These are phyloP conservation scores for Lamprologus lemairii DNA, from an alignment of 2,113 vertebrate species.

Conservation along the genomic window DNA sequence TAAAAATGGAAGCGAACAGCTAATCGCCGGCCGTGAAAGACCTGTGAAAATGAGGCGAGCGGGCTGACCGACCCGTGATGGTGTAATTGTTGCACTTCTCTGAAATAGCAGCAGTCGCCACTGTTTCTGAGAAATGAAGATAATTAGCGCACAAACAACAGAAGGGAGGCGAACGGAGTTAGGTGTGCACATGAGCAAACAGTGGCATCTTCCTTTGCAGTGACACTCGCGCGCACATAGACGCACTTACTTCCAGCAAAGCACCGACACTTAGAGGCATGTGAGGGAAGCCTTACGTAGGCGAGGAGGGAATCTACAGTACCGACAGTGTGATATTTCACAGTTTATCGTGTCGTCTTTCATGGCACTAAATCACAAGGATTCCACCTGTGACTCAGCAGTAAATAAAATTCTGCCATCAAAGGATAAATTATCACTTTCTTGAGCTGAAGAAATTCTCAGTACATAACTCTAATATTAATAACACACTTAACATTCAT, in stretches of 20 bases:
- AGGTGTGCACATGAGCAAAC: not conserved
- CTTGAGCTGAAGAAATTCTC: not conserved
- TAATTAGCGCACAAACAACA: slow-evolving; percentile 17
- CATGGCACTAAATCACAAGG: slow-evolving; percentile 33
- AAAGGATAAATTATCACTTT: not conserved
- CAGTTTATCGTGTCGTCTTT: slow-evolving; percentile 21
- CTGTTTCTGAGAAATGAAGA: slow-evolving; percentile 25
- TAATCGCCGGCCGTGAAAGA: not conserved
- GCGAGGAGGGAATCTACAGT: slow-evolving; percentile 42
- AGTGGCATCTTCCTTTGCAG: not conserved
- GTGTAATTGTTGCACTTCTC: slow-evolving; percentile 44
- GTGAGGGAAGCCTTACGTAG: slow-evolving; percentile 49
- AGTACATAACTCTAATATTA: not conserved
- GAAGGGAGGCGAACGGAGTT: not conserved
- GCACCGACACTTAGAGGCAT: not conserved
- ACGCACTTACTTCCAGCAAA: slow-evolving; percentile 2
- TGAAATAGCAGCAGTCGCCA: slow-evolving; percentile 36
- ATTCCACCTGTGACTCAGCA: slow-evolving; percentile 46
- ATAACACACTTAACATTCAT: not conserved
- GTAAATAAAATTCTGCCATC: slow-evolving; percentile 10
- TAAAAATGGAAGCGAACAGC: not conserved
- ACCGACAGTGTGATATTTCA: slow-evolving; percentile 50
- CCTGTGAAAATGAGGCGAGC: slow-evolving; percentile 14
- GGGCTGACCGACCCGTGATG: not conserved
- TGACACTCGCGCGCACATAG: not conserved